Evolutionary conservation across 2,113 vertebrate species (phyloP).

Genomic region (Podocnemis expansa): DNA sequence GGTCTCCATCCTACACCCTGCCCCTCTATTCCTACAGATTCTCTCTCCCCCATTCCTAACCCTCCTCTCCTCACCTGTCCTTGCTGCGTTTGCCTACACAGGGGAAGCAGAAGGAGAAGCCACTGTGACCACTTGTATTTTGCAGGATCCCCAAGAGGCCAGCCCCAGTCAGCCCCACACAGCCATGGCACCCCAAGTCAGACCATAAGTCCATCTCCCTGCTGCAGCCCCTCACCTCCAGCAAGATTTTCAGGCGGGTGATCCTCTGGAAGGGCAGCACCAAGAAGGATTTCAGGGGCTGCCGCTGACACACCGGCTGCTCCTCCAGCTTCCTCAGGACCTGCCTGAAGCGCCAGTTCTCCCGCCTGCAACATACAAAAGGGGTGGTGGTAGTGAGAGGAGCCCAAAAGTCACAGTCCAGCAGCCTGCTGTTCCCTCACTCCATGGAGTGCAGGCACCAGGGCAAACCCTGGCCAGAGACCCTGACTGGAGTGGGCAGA

Average conservation of each 20-base stretch:
- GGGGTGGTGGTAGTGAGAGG: too few species aligned
- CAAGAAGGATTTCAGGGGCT: slow-evolving; percentile 82
- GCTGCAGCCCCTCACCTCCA: slow-evolving; percentile 72
- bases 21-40: neutral
- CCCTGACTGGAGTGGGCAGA: neutral
- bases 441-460: neutral
- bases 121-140: too few species aligned
- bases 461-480: neutral
- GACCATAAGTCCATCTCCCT: neutral
- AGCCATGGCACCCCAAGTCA: neutral
- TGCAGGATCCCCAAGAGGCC: neutral
- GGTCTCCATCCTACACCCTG: neutral
- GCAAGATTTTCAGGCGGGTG: slow-evolving; percentile 80
- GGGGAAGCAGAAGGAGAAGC: too few species aligned
- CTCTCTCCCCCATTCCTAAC: too few species aligned
- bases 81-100: too few species aligned
- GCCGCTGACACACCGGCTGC: slow-evolving; percentile 79
- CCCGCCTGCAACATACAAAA: slow-evolving; percentile 48
- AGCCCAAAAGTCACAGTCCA: too few species aligned
- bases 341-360: slow-evolving; percentile 73
- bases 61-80: too few species aligned
- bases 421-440: neutral
- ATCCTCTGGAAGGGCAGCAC: slow-evolving; percentile 85
- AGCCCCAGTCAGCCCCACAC: neutral
- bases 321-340: slow-evolving; percentile 77